These are phyloP conservation scores for Meiosimyza platycephala DNA, from an alignment of 2,888 invertebrate genomes.

Conservation along the genomic window DNA sequence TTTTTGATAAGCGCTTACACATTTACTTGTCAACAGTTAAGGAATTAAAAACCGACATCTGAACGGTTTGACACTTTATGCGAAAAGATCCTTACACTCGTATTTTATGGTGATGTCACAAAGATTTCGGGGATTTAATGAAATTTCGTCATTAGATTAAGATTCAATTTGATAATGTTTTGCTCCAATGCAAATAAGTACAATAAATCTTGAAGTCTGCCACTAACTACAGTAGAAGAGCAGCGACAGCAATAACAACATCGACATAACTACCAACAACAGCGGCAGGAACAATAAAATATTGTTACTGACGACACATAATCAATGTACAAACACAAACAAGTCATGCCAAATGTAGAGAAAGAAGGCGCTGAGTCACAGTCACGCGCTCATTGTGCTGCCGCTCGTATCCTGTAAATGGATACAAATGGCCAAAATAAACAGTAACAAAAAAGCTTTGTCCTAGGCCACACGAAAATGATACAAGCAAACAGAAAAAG, in stretches of 20 bases:
- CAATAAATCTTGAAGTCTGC: neutral
- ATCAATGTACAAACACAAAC: constrained; percentile 8
- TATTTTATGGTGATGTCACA: too few relatives aligned
- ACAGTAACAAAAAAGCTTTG: neutral
- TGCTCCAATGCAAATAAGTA: neutral
- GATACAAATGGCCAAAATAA: constrained; percentile 13
- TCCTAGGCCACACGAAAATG: constrained; percentile 1
- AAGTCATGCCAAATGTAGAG: neutral
- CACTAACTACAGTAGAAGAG: neutral
- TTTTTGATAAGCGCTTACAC: too few relatives aligned
- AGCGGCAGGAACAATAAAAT: neutral
- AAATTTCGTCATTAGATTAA: too few relatives aligned
- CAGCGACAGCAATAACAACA: neutral
- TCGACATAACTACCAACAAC: too few relatives aligned
- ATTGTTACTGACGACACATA: neutral
- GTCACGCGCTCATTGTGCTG: neutral
- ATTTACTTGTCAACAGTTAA: too few relatives aligned
- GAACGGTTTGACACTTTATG: too few relatives aligned
- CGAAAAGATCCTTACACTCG: too few relatives aligned
- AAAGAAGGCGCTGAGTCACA: too few relatives aligned
- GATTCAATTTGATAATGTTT: constrained; percentile 20
- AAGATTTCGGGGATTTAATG: too few relatives aligned
- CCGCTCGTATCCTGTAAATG: neutral
- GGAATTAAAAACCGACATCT: too few relatives aligned
- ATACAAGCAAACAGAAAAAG: neutral